These are phyloP conservation scores for Drosophila tripunctata DNA, from an alignment of 2,888 invertebrate species.

Conservation along the genomic window DNA sequence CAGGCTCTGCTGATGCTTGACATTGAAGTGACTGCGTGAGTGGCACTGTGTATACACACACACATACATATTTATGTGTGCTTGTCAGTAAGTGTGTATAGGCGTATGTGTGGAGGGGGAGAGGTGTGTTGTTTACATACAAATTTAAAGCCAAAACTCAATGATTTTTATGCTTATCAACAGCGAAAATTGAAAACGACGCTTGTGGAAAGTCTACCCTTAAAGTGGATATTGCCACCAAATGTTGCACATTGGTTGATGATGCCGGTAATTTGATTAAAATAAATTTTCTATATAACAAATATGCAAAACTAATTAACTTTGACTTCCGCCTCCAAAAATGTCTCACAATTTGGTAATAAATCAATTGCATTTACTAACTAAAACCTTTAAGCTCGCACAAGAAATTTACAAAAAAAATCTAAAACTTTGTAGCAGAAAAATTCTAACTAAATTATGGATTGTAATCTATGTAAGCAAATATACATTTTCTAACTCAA, in stretches of 20 bases:
- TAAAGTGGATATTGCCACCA: constrained; percentile 25
- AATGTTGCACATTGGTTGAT: constrained; percentile 48
- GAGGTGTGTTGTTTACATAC: constrained; percentile 61
- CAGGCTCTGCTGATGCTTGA: constrained; percentile 60
- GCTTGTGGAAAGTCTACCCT: constrained; percentile 10
- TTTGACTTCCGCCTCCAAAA: no score
- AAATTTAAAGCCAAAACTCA: constrained; percentile 73
- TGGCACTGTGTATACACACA: constrained; percentile 47
- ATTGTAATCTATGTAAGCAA: no score
- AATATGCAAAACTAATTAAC: no score
- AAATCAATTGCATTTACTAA: no score
- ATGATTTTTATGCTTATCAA: constrained; percentile 70
- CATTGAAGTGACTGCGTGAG: constrained; percentile 70
- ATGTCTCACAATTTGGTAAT: no score
- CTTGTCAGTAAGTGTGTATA: constrained; percentile 1
- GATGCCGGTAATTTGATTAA: neutral
- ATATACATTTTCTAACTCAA: neutral
- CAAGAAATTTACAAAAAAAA: no score
- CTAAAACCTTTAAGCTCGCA: no score
- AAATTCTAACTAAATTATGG: no score
- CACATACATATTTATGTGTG: no score
- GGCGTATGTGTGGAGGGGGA: neutral
- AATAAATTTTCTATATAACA: neutral
- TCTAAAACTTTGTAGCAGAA: no score
- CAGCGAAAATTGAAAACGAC: constrained; percentile 56